phyloP scores from a whole-genome alignment of 2,797 vertebrate species.

The Poeciliopsis presidionis region DNA sequence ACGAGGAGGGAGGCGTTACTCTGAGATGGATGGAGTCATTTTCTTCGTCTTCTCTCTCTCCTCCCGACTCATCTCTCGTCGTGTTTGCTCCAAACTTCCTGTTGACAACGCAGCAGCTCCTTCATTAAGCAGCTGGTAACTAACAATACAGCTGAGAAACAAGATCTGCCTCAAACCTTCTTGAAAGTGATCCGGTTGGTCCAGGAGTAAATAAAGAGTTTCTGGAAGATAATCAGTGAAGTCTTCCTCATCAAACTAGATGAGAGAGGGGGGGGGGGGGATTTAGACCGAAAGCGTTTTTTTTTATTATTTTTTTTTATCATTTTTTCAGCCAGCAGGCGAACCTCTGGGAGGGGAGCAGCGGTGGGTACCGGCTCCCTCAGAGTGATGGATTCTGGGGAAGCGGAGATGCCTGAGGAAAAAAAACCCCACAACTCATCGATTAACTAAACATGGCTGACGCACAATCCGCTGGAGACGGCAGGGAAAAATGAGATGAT shows the following conservation, averaged over 20 bases:
- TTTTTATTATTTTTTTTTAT: not conserved
- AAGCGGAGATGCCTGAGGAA: slow-evolving; percentile 67
- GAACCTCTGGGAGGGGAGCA: slow-evolving; percentile 54
- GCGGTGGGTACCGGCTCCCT: slow-evolving; percentile 52
- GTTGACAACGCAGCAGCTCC: not conserved
- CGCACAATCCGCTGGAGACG: not conserved
- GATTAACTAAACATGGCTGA: slow-evolving; percentile 15
- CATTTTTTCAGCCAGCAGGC: not conserved
- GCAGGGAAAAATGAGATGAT: slow-evolving; percentile 26
- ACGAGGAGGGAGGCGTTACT: slow-evolving; percentile 45
- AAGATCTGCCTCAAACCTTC: slow-evolving; percentile 49
- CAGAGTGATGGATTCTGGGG: slow-evolving; percentile 75
- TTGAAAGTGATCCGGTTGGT: slow-evolving; percentile 64
- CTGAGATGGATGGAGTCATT: slow-evolving; percentile 52
- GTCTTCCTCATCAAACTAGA: slow-evolving; percentile 78
- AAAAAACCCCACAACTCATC: not conserved
- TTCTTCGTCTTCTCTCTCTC: slow-evolving; percentile 44
- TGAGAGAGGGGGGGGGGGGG: not conserved
- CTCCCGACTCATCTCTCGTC: slow-evolving; percentile 32
- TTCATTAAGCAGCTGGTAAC: not conserved
- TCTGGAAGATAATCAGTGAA: slow-evolving; percentile 50
- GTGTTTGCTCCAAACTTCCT: slow-evolving; percentile 35
- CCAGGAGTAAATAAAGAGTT: slow-evolving; percentile 69
- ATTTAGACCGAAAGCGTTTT: not conserved
- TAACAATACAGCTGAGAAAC: not conserved